phyloP scores from a whole-genome alignment of 2,113 vertebrate species.

The Alces alces region DNA sequence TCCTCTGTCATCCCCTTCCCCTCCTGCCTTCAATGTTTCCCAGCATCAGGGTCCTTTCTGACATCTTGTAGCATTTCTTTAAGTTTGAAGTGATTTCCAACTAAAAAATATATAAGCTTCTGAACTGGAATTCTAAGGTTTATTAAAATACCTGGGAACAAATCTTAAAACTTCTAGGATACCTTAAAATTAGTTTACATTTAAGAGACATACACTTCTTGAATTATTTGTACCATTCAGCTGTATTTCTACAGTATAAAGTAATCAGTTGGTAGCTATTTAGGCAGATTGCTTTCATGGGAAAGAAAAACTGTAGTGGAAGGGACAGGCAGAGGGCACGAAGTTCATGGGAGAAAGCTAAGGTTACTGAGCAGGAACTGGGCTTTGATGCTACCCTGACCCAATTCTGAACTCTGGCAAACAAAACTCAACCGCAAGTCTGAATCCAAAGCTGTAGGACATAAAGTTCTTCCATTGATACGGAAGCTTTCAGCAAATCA shows the following conservation, averaged over 20 bases:
- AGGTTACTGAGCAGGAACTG: slow-evolving; percentile 16
- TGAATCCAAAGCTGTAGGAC: neutral
- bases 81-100: neutral
- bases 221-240: slow-evolving; percentile 69
- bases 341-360: neutral
- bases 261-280: slow-evolving; percentile 44
- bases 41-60: neutral
- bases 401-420: neutral
- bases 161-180: slow-evolving; percentile 65
- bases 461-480: neutral
- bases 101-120: slow-evolving; percentile 44
- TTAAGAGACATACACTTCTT: slow-evolving; percentile 63
- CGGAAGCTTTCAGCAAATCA: neutral
- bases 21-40: neutral
- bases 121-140: slow-evolving; percentile 57
- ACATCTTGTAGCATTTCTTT: neutral
- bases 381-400: slow-evolving; percentile 30
- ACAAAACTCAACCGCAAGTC: neutral
- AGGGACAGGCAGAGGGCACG: neutral
- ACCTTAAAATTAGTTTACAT: slow-evolving; percentile 68
- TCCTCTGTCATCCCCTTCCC: neutral
- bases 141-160: slow-evolving; percentile 70
- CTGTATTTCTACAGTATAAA: slow-evolving; percentile 49
- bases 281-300: slow-evolving; percentile 14
- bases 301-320: slow-evolving; percentile 27